These are phyloP conservation scores for Taurulus bubalis DNA, from an alignment of 2,113 vertebrate genomes.

Conservation along the genomic window DNA sequence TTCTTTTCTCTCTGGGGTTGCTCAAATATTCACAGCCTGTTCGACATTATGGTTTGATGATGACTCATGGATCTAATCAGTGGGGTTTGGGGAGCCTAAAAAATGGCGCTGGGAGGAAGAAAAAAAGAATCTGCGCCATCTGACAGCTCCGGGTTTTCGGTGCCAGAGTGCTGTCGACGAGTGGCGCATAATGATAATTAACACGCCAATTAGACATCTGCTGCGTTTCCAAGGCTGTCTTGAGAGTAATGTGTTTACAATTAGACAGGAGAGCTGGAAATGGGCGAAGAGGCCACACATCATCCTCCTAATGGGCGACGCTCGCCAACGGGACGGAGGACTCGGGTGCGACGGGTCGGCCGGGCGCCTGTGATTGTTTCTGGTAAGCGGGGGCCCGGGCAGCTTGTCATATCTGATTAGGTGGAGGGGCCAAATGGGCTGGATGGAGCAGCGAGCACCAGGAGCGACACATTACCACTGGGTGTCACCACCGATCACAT, in stretches of 20 bases:
- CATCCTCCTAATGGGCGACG: constrained; percentile 26
- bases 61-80: constrained; percentile 41
- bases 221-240: constrained; percentile 61
- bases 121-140: constrained; percentile 37
- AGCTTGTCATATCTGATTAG: constrained; percentile 75
- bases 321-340: constrained; percentile 25
- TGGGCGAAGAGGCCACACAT: constrained; percentile 52
- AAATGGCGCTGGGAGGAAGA: neutral
- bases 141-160: constrained; percentile 54
- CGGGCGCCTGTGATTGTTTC: constrained; percentile 47
- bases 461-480: constrained; percentile 66
- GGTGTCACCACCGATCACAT: constrained; percentile 77
- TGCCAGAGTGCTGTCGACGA: constrained; percentile 60
- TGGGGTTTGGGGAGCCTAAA: constrained; percentile 24
- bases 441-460: constrained; percentile 64
- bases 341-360: constrained; percentile 12
- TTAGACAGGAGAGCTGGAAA: constrained; percentile 52
- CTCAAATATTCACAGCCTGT: constrained; percentile 24
- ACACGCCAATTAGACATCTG: constrained; percentile 77
- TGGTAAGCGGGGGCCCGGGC: constrained; percentile 46
- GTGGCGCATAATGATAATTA: constrained; percentile 71
- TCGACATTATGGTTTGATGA: constrained; percentile 40
- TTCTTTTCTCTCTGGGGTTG: constrained; percentile 10
- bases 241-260: constrained; percentile 62
- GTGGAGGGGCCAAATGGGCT: constrained; percentile 50